Evolutionary conservation across 2,888 invertebrate genomes (phyloP), one percentile per base, ranked within the genome.

Genomic region (Biston betularia): DNA sequence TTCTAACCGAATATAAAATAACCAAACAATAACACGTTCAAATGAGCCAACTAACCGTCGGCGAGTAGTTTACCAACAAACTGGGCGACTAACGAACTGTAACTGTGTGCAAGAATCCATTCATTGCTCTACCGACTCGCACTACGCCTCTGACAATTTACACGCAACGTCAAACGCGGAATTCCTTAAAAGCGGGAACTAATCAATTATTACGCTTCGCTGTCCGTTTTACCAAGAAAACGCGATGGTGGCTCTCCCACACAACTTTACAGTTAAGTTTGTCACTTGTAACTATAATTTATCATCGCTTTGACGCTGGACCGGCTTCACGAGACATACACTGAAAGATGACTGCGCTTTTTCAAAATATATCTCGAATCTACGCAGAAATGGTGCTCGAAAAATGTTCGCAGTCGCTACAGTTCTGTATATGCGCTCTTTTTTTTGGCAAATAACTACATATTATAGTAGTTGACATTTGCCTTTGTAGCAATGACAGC

Each of bases 41-140:
- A 76, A 73, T 76, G 69, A 75, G 65, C 79, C 84, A 78, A 78
- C 80, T 81, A 76, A 77, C 74, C 78, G 77, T 74, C 74, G 76
- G 73, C 79, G 80, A 87, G 79, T 86, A 82, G 68, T 70, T 74
- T 71, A 73, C 69, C 35, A 73, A 75, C 69, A 73, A 70, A 64
- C 44, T 44, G 44, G 24, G 45, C 46, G 54, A 55, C 24, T 48
- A 5, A 11, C 35, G 5, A 11, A 38, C 38, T 53, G 14, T 12
- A 6, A 33, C 11, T n/a, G 55, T 50, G 59, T 65, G 66, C 70
- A 70, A 66, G 60, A 67, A 63, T 72, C 58, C 69, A 58, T 64
- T 64, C 56, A 65, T 62, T 59, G 63, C 64, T 50, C n/a, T 50
- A 50, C 34, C 50, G 34, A n/a, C 34, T 50, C 50, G 34, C 34